Evolutionary conservation across 2,888 invertebrate genomes (phyloP), one percentile per base, ranked within the genome.

Genomic region (Belgica antarctica): DNA sequence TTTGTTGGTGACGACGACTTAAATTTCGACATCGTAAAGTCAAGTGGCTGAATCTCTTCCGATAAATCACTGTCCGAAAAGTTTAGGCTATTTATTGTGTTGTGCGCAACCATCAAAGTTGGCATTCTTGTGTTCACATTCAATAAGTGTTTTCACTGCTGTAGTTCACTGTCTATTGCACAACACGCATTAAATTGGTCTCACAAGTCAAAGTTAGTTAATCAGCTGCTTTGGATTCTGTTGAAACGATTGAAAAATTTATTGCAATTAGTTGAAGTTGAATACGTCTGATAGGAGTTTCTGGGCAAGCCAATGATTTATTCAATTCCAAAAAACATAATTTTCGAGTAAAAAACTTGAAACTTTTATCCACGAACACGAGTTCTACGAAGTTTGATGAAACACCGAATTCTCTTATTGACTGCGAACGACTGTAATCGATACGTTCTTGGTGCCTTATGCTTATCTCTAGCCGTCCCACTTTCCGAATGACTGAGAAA

Each of bases 1-100:
- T 70, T 59, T 24, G 47, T 31, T 31, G 71, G 57, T 61, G 72
- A 61, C 46, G 71, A 52, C 61, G 72, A 36, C 71, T 73, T 74
- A 62, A 73, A 72, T 72, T 74, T 74, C 22, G 74, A 74, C 73
- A 74, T 73, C 28, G 74, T 74, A 72, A 74, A 74, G 65, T 74
- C 74, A 12, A 74, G 72, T 27, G 74, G 74, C 69, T 74, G 72
- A 5, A 7, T 17, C 52, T 52, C 52, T 22, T 52, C 19, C 4
- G 5, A 3, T n/a, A 52, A 52, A 57, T 73, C 73, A 68, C 31
- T 31, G n/a, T 68, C 68, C 47, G 47, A 57, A 52, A 68, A 25
- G 31, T 68, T 68, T 47, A 68, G 34, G 19, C 24, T 46, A 12
- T 31, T 68, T 19, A 57, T 52, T 34, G 52, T n/a, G 25, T 47